phyloP scores from a whole-genome alignment of 2,888 invertebrate species.

The Ophion costatus region DNA sequence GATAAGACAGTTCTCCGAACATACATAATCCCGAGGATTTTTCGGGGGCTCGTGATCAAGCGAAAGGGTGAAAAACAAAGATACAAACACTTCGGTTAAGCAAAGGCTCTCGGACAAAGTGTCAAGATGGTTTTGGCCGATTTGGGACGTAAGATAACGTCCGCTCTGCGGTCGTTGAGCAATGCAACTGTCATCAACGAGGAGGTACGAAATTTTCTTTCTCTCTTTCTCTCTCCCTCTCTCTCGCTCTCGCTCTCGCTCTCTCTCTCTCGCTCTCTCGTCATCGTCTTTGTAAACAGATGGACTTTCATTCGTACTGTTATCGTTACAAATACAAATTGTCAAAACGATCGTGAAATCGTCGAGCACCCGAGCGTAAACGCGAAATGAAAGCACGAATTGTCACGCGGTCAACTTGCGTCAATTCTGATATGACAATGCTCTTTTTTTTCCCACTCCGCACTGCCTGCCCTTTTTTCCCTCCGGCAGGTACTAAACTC shows the following conservation, averaged over 20 bases:
- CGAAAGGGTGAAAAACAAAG: conserved; percentile 1
- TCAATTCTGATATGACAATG: conserved; percentile 7
- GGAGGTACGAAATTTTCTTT: conserved; percentile 87
- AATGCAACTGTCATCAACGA: conserved; percentile 99
- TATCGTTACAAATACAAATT: conserved; percentile 44
- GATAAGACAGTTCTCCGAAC: conserved; percentile 44
- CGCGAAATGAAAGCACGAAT: conserved; percentile 57
- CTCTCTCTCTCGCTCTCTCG: conserved; percentile 18
- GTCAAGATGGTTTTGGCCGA: conserved; percentile 99
- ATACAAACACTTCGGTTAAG: not conserved
- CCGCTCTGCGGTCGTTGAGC: conserved; percentile 98
- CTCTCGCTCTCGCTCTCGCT: conserved; percentile 34
- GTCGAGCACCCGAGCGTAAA: not conserved
- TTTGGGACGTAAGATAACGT: conserved; percentile 99
- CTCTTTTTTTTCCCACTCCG: not conserved
- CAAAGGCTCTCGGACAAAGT: conserved; percentile 19
- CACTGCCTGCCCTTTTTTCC: conserved; percentile 26
- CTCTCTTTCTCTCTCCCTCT: conserved; percentile 37
- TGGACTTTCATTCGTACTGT: conserved; percentile 63
- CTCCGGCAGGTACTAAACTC: conserved; percentile 94
- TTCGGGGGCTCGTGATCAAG: not conserved
- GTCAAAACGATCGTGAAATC: conserved; percentile 18
- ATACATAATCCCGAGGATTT: conserved; percentile 34
- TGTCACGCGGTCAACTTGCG: conserved; percentile 2
- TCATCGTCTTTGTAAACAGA: conserved; percentile 74